These are phyloP conservation scores for Rutilus rutilus DNA, from an alignment of 2,113 vertebrate species.

Conservation along the genomic window DNA sequence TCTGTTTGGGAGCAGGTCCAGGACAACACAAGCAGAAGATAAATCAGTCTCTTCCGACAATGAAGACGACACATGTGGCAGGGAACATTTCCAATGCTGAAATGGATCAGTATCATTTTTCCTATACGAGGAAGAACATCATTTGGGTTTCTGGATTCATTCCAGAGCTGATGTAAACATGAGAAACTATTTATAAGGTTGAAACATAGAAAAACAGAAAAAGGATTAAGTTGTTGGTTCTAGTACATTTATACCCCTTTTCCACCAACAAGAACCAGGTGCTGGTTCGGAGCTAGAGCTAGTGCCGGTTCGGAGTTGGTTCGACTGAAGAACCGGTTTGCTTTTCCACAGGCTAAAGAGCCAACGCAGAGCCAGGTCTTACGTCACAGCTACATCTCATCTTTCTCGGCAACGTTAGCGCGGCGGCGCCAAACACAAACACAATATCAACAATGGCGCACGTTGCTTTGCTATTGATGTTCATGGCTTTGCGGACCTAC, in stretches of 20 bases:
- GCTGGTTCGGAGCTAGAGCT: too few species aligned
- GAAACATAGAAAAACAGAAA: not conserved
- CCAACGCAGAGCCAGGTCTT: too few species aligned
- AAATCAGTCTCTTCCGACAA: constrained; percentile 41
- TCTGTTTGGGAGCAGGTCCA: constrained; percentile 41
- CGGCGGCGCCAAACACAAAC: too few species aligned
- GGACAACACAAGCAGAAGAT: constrained; percentile 45
- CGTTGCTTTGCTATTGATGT: too few species aligned
- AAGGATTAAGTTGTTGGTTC: not conserved
- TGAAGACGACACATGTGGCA: constrained; percentile 37
- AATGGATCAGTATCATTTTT: constrained; percentile 23
- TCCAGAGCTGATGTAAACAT: constrained; percentile 29
- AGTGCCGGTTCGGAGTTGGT: too few species aligned
- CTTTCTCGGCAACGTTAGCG: too few species aligned
- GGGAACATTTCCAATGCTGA: constrained; percentile 37
- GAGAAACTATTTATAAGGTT: not conserved
- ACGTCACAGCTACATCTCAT: too few species aligned
- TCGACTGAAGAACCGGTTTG: too few species aligned
- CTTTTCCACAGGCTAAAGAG: too few species aligned
- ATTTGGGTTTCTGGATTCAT: constrained; percentile 23
- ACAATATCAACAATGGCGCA: too few species aligned
- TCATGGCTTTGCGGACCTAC: too few species aligned
- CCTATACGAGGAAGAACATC: constrained; percentile 37
- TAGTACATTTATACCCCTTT: not conserved
- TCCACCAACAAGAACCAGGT: too few species aligned